phyloP scores from a whole-genome alignment of 2,113 vertebrate species.

The Gallinago paraguaiae region DNA sequence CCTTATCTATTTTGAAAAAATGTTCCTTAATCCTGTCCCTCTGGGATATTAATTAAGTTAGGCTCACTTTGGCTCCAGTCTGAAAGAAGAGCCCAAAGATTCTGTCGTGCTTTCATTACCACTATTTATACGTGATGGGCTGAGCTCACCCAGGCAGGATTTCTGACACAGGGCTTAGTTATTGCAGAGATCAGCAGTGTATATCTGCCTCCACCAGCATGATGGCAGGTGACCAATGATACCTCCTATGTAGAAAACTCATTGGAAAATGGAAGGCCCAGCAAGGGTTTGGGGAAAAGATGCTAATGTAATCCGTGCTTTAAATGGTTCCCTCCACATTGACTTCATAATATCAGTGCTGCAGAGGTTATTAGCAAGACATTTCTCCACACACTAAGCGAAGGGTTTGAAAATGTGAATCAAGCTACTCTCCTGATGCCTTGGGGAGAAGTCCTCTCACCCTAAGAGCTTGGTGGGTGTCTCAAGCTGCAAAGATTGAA shows the following conservation, averaged over 20 bases:
- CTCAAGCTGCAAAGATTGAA: not conserved
- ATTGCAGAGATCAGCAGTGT: not conserved
- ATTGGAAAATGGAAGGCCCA: not conserved
- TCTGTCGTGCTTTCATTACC: not conserved
- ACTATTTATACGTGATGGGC: rapidly evolving
- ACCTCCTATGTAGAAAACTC: not conserved
- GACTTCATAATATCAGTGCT: not conserved
- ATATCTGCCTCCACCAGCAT: not conserved
- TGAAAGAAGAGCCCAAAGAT: not conserved
- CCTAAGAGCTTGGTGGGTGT: not conserved
- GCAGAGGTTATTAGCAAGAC: not conserved
- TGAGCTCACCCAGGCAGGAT: not conserved
- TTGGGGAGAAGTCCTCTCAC: not conserved
- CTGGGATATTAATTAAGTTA: not conserved
- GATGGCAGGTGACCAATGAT: not conserved
- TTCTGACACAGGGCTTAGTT: not conserved
- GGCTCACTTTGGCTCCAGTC: not conserved
- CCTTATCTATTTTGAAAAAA: not conserved
- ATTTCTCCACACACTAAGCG: not conserved
- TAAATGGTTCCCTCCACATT: rapidly evolving
- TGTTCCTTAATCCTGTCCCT: not conserved
- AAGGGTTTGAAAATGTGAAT: not conserved
- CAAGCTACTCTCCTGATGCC: not conserved
- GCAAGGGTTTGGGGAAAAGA: not conserved
- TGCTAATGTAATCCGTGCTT: not conserved